Conservation (phyloP, 2,797 vertebrate species). For the Channallabes apus region DNA sequence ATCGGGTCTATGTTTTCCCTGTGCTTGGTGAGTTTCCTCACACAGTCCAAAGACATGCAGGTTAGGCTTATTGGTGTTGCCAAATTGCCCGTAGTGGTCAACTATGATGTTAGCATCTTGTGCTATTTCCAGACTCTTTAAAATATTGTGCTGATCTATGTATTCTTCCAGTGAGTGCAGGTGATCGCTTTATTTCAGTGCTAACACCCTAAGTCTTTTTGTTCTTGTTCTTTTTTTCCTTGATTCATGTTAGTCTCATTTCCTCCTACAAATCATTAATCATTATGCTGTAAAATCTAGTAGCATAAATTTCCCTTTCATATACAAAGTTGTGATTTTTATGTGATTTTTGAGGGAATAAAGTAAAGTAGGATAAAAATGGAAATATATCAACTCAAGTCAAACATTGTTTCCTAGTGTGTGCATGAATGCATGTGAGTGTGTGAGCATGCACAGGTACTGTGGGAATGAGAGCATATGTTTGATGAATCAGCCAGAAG, state of each 20-base stretch:
- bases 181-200: background rate
- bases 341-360: background rate
- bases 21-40: no score
- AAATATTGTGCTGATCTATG: background rate
- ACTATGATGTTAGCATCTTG: background rate
- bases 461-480: slow-evolving; percentile 51
- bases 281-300: background rate
- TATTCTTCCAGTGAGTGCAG: background rate
- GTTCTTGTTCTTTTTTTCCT: background rate
- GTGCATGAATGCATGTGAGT: background rate
- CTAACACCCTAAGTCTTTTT: background rate
- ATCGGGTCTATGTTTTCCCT: no score
- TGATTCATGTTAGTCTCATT: background rate
- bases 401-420: background rate
- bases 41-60: no score
- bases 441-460: slow-evolving; percentile 14
- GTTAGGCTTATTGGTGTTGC: no score
- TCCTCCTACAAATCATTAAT: background rate
- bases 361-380: background rate
- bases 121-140: background rate
- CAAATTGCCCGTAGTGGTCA: no score
- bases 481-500: slow-evolving; percentile 55
- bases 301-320: background rate
- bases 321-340: background rate
- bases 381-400: background rate